Percentiles rank a stretch among this genome's conserved stretches.
Evolutionary conservation across 64 coral and sea anemone genomes (phyloP).

Genomic region (Astreopora myriophthalma): DNA sequence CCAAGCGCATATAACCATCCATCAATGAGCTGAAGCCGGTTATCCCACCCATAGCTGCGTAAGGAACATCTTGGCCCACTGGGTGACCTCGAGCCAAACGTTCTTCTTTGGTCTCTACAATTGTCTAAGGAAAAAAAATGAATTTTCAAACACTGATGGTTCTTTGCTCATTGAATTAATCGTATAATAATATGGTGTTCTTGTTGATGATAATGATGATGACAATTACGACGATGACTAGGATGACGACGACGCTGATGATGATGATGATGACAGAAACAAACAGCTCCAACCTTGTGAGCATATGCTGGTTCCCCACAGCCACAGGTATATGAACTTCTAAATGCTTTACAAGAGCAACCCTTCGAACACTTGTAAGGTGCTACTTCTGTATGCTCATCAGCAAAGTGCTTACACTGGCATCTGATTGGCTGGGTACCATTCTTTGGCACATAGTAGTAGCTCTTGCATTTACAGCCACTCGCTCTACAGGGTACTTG

Average conservation of each 20-base stretch:
- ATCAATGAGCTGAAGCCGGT: slow-evolving; percentile 97
- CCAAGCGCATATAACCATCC: slow-evolving; percentile 96
- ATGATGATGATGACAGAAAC: background rate
- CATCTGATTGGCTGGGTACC: slow-evolving; percentile 96
- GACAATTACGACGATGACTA: no score
- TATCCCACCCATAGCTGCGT: slow-evolving; percentile 97
- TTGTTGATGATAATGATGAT: no score
- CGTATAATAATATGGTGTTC: no score
- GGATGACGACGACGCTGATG: background rate
- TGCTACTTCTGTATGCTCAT: slow-evolving; percentile 85
- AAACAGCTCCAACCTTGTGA: slow-evolving; percentile 65
- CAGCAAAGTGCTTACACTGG: slow-evolving; percentile 95
- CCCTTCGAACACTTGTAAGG: slow-evolving; percentile 90
- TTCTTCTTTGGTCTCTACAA: slow-evolving; percentile 94
- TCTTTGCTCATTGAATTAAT: background rate
- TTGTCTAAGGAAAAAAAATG: slow-evolving; percentile 60
- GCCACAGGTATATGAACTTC: slow-evolving; percentile 93
- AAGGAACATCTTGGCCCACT: slow-evolving; percentile 97
- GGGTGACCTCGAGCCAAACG: slow-evolving; percentile 82
- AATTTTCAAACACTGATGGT: background rate
- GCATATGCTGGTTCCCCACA: slow-evolving; percentile 92
- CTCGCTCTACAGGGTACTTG: slow-evolving; percentile 78
- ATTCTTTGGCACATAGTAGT: slow-evolving; percentile 95
- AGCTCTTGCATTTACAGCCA: slow-evolving; percentile 90
- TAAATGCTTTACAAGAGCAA: slow-evolving; percentile 88